phyloP scores from a whole-genome alignment of 2,888 invertebrate genomes.

The Drosophila robusta region DNA sequence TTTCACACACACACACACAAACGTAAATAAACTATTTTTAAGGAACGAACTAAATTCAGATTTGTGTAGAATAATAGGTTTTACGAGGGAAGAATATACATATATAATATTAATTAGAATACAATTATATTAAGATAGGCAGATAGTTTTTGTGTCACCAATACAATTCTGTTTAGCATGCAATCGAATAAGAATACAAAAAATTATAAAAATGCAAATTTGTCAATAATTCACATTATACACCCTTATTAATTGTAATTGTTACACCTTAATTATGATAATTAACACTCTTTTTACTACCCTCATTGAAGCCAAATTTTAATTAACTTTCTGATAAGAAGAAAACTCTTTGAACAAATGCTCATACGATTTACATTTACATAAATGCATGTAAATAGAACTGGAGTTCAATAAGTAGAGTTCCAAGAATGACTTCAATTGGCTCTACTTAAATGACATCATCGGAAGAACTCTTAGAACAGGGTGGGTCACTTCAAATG shows the following conservation, averaged over 20 bases:
- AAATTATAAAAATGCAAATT: background rate
- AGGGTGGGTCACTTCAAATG: constrained; percentile 27
- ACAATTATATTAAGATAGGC: background rate
- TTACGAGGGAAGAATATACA: constrained; percentile 20
- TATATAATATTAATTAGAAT: constrained; percentile 7
- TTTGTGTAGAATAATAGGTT: constrained; percentile 12
- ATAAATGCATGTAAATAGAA: background rate
- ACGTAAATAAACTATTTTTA: constrained; percentile 19
- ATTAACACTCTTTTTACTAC: no score
- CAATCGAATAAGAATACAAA: constrained; percentile 2
- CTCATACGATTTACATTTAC: background rate
- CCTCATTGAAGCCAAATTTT: background rate
- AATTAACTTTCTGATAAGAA: background rate
- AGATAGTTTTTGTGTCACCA: background rate
- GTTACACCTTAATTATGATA: no score
- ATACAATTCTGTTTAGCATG: constrained; percentile 1
- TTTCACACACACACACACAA: constrained; percentile 39
- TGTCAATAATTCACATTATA: no score
- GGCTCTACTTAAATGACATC: constrained; percentile 46
- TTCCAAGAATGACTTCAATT: constrained; percentile 31
- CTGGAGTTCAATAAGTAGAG: constrained; percentile 1
- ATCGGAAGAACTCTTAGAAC: constrained; percentile 31
- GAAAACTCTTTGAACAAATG: background rate
- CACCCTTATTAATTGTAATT: no score
- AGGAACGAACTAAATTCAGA: constrained; percentile 33